Base-by-base conservation (phyloP, 2,797 vertebrate genomes). In the Peromyscus nudipes region DNA sequence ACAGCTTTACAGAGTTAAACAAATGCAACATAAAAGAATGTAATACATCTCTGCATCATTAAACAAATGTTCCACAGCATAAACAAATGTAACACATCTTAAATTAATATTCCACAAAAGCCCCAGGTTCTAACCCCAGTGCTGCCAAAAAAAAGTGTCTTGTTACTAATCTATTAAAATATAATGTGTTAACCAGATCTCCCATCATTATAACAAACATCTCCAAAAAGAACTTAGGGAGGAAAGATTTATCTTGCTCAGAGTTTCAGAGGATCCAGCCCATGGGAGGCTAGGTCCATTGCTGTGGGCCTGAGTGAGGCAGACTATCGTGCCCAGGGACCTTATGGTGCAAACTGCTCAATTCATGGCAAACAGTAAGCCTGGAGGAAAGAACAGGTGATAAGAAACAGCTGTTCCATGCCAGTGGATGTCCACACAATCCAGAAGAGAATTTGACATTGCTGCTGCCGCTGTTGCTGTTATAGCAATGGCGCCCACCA, bases 161-260 rank as follows among this genome's bases (percentile, higher is more conserved):
- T 96, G 6, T 91, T 69, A 31, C 40, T 75, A 93, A 65, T 43
- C 9, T 83, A 62, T 1, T 91, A 77, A 89, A 96, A 76, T 16
- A 89, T 2, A 23, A 14, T 60, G 10, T 62, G 43, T 64, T 64
- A 57, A 60, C 21, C 43, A 90, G 60, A 90, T 34, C 13, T 65
- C 62, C 25, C 9, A 29, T 79, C 43, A 37, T n/a, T 69, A 46
- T 29, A 40, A 79, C 19, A 79, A 79, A 79, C 34, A 49, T 21
- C 7, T 25, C 9, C 16, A 77, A 34, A 57, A 89, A 89, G 29
- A 77, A 77, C 57, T 77, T 62, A 62, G 4, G 37, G 29, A 89
- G 71, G 87, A 27, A 64, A 57, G 29, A 62, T 31, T 75, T 31
- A 43, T 43, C 31, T 34, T 90, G 40, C 73, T 79, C 23, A 49